Base-by-base conservation (phyloP, 2,113 vertebrate species). In the Tyto alba region DNA sequence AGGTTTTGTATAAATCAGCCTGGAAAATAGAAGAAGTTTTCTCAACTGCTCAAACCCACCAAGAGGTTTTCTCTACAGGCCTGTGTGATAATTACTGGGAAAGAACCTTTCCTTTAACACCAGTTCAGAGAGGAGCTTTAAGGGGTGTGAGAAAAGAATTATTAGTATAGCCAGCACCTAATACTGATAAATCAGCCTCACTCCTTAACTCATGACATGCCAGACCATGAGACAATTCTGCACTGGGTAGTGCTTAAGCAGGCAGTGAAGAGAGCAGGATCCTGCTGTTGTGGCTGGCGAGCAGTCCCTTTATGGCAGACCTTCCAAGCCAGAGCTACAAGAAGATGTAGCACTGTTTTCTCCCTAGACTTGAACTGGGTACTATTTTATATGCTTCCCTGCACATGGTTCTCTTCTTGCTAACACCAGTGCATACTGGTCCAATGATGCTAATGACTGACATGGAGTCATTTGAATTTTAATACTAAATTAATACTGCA, bases 301-400 rank as follows among this genome's bases (percentile, higher is more conserved):
- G 8, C 15, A 34, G 64, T 0, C 10, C 43, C n/a, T 11, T 56
- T 1, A n/a, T 1, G 34, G 48, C 14, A 21, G 10, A 20, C 4
- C 53, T 20, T 13, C 62, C 66, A 10, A 13, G 53, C 53, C 80
- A 74, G 50, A 80, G 56, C 55, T 32, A 10, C 4, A 4, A 3
- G 8, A 13, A 57, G 52, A 23, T 11, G 21, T 0, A n/a, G 48
- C 34, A 16, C 40, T 32, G 57, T 80, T 13, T 60, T 15, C 75
- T 22, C 19, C 66, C 57, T 38, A 50, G 76, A 30, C n/a, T 47
- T 26, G 34, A 12, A 27, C 1, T 0, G 16, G 53, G 29, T 23
- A 21, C 9, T 6, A 11, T 6, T 43, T 21, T 4, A 21, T 10
- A 15, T 0, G 10, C 22, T 27, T 21, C 63, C 57, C 26, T 30